A percentile compares a stretch with the other conserved stretches of the same genome.
Conservation (phyloP, 37 sponge, comb jelly and placozoan species). For the Hexactinellida sp. region DNA sequence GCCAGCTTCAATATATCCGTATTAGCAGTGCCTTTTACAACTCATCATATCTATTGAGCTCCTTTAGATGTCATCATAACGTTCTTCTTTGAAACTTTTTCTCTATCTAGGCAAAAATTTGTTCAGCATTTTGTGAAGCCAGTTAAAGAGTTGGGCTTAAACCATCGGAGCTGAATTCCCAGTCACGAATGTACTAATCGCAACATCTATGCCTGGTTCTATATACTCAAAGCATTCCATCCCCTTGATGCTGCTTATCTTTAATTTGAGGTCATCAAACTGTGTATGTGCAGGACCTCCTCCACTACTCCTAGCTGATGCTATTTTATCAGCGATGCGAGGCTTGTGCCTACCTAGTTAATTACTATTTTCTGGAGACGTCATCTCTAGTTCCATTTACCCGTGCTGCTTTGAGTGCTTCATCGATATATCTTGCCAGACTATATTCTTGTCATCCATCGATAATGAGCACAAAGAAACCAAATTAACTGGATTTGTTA, state of each 20-base stretch:
- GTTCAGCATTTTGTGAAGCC: neutral
- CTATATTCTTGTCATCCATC: no score
- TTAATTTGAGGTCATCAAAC: neutral
- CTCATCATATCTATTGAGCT: neutral
- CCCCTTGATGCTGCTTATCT: neutral
- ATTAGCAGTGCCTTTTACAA: neutral
- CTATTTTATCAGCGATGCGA: no score
- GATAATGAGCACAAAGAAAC: no score
- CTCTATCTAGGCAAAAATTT: neutral
- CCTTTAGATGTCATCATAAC: neutral
- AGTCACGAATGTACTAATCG: neutral
- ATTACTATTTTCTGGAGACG: no score
- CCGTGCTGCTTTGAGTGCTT: no score
- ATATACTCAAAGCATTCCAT: neutral
- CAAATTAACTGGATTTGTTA: neutral
- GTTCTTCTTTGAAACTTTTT: neutral
- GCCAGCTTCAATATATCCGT: neutral
- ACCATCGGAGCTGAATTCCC: neutral
- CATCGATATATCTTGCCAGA: no score
- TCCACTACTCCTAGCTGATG: no score
- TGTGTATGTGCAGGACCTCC: no score
- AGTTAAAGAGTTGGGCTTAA: neutral
- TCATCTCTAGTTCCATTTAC: no score
- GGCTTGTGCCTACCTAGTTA: no score
- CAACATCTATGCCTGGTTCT: neutral